phyloP scores from a whole-genome alignment of 2,888 invertebrate species.

The Agrypnus murinus region DNA sequence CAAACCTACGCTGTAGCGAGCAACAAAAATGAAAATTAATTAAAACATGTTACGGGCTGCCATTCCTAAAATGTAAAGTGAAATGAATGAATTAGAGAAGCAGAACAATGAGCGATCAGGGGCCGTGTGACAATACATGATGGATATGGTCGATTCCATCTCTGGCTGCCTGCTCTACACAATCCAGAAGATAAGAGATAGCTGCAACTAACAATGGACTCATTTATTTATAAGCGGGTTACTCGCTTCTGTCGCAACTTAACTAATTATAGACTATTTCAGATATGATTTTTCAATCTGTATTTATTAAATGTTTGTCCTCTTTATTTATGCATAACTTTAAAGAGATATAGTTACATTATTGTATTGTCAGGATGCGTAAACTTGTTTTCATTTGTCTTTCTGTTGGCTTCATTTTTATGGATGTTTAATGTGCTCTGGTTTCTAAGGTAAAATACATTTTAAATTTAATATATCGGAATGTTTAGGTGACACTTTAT shows the following conservation, averaged over 20 bases:
- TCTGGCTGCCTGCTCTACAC: constrained; percentile 63
- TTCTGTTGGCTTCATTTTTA: no score
- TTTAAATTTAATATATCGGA: no score
- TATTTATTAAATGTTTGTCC: constrained; percentile 56
- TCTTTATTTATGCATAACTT: constrained; percentile 49
- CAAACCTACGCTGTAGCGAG: constrained; percentile 61
- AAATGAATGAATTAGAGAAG: constrained; percentile 68
- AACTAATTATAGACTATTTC: constrained; percentile 66
- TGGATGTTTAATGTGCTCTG: no score
- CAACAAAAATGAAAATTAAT: constrained; percentile 69
- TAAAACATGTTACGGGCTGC: constrained; percentile 67
- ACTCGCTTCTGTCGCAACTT: constrained; percentile 66
- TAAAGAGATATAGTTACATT: constrained; percentile 38
- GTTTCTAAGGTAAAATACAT: no score
- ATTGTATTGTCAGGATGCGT: constrained; percentile 30
- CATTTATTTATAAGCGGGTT: constrained; percentile 71
- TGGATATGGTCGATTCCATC: constrained; percentile 70
- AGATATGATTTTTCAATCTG: constrained; percentile 62
- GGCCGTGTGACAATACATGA: constrained; percentile 71
- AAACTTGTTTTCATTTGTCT: neutral
- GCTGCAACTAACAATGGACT: constrained; percentile 67
- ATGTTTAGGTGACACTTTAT: no score
- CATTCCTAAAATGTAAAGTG: constrained; percentile 64
- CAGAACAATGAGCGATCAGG: constrained; percentile 71
- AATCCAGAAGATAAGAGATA: constrained; percentile 60